Base-by-base conservation (phyloP, 1,140 invertebrate species). In the Eriosoma lanigerum region DNA sequence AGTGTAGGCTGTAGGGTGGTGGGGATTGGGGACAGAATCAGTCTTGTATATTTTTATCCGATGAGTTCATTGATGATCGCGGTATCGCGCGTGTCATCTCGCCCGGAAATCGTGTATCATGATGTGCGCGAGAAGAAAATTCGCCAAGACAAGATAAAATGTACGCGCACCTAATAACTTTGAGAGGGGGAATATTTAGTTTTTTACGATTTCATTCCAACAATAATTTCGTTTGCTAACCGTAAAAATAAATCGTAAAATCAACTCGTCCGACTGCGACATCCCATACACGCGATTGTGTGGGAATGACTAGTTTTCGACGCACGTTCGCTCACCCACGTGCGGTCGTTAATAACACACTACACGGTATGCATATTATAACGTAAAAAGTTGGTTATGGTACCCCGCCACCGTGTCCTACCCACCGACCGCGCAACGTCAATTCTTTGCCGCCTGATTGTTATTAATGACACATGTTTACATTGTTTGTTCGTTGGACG, bases 271-370 rank as follows among this genome's bases (percentile, higher is more conserved):
- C 44, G 15, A 68, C 13, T 4, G 24, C 32, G 21, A 15, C 32
- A 8, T 1, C 12, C n/a, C 6, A 32, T 4, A 58, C n/a, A 58
- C 32, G 32, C 50, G 32, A 13, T 24, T 10, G 73, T 76, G 73
- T 76, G 54, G 73, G 73, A 58, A 76, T 58, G 73, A 46, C 54
- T 58, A 32, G 73, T 76, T 76, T 76, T 24, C 13, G 32, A 26
- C 13, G 8, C 32, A 38, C 32, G 32, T 3, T 38, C 10, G 8
- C 32, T 52, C 73, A 58, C 52, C 66, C 66, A 68, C 66, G 66
- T 58, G 54, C 21, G 21, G 9, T 38, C 32, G 32, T 58, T 24
- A 12, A n/a, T 58, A 24, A 24, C 10, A 58, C 21, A 58, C 3
- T 38, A 38, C 8, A 8, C 32, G 3, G 32, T 38, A 38, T 38